A percentile compares a stretch with the other conserved stretches of the same genome.
Evolutionary conservation across 2,888 invertebrate genomes (phyloP).

Genomic region (Phymatocera aterrima): DNA sequence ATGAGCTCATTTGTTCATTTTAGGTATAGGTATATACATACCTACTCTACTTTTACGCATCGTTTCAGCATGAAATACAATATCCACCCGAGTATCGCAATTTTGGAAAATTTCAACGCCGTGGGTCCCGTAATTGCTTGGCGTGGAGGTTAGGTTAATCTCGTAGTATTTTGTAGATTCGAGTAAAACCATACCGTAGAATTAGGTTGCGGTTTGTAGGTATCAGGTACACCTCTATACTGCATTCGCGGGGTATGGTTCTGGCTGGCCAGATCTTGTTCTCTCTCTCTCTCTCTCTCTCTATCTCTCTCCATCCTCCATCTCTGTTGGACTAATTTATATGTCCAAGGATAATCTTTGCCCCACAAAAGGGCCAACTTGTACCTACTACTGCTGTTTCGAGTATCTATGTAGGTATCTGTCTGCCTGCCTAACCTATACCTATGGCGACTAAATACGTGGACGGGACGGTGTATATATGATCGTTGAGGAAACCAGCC

Average conservation of each 20-base stretch:
- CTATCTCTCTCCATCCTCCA: too few species aligned
- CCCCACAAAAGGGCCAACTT: conserved; percentile 14
- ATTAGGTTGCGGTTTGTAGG: conserved; percentile 39
- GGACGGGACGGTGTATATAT: not conserved
- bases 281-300: not conserved
- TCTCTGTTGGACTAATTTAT: conserved; percentile 8
- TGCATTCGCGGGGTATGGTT: not conserved
- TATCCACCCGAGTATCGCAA: not conserved
- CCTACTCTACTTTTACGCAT: not conserved
- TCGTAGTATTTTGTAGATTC: conserved; percentile 13
- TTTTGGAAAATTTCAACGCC: not conserved
- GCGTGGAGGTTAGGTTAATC: not conserved
- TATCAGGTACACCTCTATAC: too few species aligned
- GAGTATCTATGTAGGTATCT: not conserved
- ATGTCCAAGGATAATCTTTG: conserved; percentile 38
- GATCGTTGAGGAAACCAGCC: conserved; percentile 36
- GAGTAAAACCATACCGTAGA: conserved; percentile 30
- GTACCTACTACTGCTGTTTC: too few species aligned
- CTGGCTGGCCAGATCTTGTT: not conserved
- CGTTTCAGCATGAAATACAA: not conserved
- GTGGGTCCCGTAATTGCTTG: not conserved
- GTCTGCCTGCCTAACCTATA: not conserved
- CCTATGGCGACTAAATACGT: conserved; percentile 14
- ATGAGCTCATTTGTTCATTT: not conserved
- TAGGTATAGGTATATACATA: not conserved